Percentiles rank a stretch among this genome's conserved stretches.
These are phyloP conservation scores for Aeoliscus strigatus DNA, from an alignment of 2,797 vertebrate species.

Conservation along the genomic window DNA sequence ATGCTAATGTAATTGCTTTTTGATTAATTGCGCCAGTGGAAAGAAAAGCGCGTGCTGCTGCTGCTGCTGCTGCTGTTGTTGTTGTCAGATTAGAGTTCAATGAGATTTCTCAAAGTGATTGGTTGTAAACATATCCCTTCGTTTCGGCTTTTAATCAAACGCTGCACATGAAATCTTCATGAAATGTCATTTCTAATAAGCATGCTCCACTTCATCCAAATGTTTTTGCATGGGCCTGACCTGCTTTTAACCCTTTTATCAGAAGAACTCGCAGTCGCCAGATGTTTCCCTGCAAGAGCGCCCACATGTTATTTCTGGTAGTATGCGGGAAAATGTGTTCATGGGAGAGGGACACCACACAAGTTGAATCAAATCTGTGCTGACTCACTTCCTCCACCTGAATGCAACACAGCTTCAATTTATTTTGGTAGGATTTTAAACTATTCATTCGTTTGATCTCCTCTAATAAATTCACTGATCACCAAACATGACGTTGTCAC, in stretches of 20 bases:
- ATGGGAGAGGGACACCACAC: too few relatives aligned
- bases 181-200: slow-evolving; percentile 48
- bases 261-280: too few relatives aligned
- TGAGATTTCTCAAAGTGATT: slow-evolving; percentile 47
- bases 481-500: too few relatives aligned
- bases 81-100: slow-evolving; percentile 65
- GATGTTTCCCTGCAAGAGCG: too few relatives aligned
- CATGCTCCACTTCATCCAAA: slow-evolving; percentile 18
- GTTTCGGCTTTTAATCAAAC: slow-evolving; percentile 42
- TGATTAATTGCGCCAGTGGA: slow-evolving; percentile 62
- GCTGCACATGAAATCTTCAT: slow-evolving; percentile 37
- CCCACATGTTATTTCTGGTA: too few relatives aligned
- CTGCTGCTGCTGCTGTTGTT: slow-evolving; percentile 40
- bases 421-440: too few relatives aligned
- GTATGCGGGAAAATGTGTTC: too few relatives aligned
- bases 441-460: too few relatives aligned
- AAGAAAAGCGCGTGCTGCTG: slow-evolving; percentile 1
- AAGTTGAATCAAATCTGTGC: too few relatives aligned
- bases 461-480: too few relatives aligned
- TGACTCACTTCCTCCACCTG: too few relatives aligned
- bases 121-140: slow-evolving; percentile 52
- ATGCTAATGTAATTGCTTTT: slow-evolving; percentile 69
- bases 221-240: slow-evolving; percentile 4
- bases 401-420: too few relatives aligned
- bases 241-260: slow-evolving; percentile 1